Base-by-base conservation (phyloP, 2,888 invertebrate genomes). In the Pristionchus fissidentatus region DNA sequence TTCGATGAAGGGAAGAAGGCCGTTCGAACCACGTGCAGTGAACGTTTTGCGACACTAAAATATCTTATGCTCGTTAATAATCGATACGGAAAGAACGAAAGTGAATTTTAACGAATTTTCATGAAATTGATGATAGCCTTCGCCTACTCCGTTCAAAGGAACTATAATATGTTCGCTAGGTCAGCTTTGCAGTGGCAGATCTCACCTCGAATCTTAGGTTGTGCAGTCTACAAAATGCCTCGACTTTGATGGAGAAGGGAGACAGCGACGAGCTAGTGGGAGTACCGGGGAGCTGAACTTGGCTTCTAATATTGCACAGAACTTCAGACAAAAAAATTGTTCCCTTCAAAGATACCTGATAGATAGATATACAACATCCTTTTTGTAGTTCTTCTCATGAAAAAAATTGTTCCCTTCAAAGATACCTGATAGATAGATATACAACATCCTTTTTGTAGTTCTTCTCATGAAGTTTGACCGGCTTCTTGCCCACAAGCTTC, bases 231-330 rank as follows among this genome's bases (percentile, higher is more conserved):
- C 91, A 84, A 62, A 88, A 91, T 4, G 91, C 91, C 84, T 91
- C 91, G 22, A 91, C 79, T 84, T 91, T 91, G 78, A 91, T 83
- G 82, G 90, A 91, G 78, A 86, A 91, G 19, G 91, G 91, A 26
- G 91, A 91, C 29, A 90, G 83, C 82, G 90, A 92, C 38, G 91
- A 91, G 10, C 82, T 62, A 57, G 85, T 85, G 3, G 90, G 89
- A 10, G 90, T 85, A 0, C 90, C 85, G 29, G 88, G 88, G 84
- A 91, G 91, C 78, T 91, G 87, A 0, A n/a, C n/a, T n/a, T n/a
- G n/a, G n/a, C n/a, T n/a, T n/a, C n/a, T n/a, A n/a, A n/a, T n/a
- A n/a, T n/a, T n/a, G n/a, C n/a, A n/a, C n/a, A n/a, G n/a, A n/a
- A n/a, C n/a, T n/a, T n/a, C n/a, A n/a, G n/a, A n/a, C n/a, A n/a